Conservation (phyloP, 2,888 invertebrate species). For the Yponomeuta plumbellus region DNA sequence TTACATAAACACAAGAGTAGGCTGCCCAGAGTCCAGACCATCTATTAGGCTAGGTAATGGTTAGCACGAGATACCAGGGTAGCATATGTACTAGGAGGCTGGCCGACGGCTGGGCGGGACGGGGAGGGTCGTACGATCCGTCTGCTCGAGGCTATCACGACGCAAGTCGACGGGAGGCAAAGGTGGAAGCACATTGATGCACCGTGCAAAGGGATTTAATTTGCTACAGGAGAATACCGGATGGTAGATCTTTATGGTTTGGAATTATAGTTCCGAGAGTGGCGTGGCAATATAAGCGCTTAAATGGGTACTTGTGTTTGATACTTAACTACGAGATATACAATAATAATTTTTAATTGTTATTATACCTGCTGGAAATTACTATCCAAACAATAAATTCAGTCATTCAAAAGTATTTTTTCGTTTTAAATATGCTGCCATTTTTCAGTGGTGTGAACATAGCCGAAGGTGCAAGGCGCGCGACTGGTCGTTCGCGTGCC, state of each 20-base stretch:
- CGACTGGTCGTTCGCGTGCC: conserved; percentile 73
- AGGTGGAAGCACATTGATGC: conserved; percentile 28
- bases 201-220: conserved; percentile 5
- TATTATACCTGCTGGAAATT: too few species aligned
- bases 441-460: conserved; percentile 42
- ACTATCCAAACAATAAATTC: too few species aligned
- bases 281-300: background rate
- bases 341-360: background rate
- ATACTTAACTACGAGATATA: background rate
- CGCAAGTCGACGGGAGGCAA: conserved; percentile 33
- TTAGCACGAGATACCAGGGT: conserved; percentile 14
- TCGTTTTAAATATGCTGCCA: background rate
- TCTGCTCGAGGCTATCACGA: conserved; percentile 70
- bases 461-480: conserved; percentile 50
- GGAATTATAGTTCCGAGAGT: conserved; percentile 5
- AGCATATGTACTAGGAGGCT: conserved; percentile 35
- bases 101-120: conserved; percentile 24
- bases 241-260: background rate
- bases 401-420: background rate
- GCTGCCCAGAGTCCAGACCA: background rate
- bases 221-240: conserved; percentile 2
- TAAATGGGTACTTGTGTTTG: background rate
- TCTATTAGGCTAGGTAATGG: conserved; percentile 9
- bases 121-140: conserved; percentile 39
- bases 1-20: background rate